Conservation (phyloP, 2,797 vertebrate genomes). For the Oreochromis mossambicus region DNA sequence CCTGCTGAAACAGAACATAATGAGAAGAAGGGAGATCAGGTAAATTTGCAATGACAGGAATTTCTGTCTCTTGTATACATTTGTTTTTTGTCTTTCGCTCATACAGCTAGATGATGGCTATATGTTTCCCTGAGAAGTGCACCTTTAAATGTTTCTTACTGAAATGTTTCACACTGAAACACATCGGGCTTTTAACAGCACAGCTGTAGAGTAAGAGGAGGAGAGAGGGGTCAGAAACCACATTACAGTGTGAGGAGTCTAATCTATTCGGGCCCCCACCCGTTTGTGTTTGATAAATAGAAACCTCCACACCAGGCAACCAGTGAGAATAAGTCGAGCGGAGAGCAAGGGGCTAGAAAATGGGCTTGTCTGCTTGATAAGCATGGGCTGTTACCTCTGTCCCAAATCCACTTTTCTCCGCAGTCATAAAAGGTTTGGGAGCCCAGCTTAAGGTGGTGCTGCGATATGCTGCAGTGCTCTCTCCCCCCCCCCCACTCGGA, state of each 20-base stretch:
- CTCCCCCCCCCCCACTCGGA: not conserved
- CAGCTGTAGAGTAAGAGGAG: conserved; percentile 7
- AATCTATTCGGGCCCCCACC: not conserved
- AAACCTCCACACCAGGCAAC: conserved; percentile 16
- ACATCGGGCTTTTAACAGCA: conserved; percentile 9
- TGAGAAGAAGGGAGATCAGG: not conserved
- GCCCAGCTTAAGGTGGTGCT: conserved; percentile 28
- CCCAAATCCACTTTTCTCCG: conserved; percentile 70
- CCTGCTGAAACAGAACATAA: not conserved
- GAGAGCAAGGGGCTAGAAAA: conserved; percentile 59
- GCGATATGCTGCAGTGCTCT: conserved; percentile 16
- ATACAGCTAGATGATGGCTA: not conserved
- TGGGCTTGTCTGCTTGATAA: conserved; percentile 71
- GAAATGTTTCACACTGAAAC: not conserved
- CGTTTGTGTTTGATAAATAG: conserved; percentile 52
- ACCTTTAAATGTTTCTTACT: not conserved
- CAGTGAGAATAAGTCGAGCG: conserved; percentile 13
- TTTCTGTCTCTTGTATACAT: not conserved
- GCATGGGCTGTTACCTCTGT: conserved; percentile 60
- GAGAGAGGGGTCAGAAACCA: conserved; percentile 40
- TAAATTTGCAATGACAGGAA: not conserved
- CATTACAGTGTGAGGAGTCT: conserved; percentile 43
- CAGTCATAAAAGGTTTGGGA: conserved; percentile 60
- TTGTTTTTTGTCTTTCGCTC: not conserved
- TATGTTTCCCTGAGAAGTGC: not conserved